Base-by-base conservation (phyloP, 2,888 invertebrate species). In the Eumacrocentrus americanus region DNA sequence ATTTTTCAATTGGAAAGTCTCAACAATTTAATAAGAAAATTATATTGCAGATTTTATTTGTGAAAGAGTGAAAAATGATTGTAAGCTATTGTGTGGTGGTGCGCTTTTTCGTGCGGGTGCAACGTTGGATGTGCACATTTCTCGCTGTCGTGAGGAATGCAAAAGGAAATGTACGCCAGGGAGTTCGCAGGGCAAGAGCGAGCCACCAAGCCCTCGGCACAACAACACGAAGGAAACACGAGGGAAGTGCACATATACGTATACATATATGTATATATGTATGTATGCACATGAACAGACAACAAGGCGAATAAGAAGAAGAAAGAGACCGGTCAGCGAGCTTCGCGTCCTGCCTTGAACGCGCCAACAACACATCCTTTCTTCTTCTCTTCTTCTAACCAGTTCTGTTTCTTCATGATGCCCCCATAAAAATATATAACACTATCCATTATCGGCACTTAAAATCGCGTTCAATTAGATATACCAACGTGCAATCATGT, bases 111-210 rank as follows among this genome's bases (percentile, higher is more conserved):
- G 22, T 46, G 25, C 46, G 23, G 23, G 1, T 12, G 25, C 20
- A 46, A 57, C 55, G 53, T n/a, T n/a, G n/a, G n/a, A 48, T 48
- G 57, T 35, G 71, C 70, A 67, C 70, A 71, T 70, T 64, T 71
- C 71, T 63, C 57, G 66, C 73, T 71, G 74, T 75, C 73, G 72
- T 70, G 64, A 70, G 66, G 77, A 78, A 78, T 78, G 77, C 74
- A 75, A 76, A 77, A 77, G 69, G 68, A 71, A 70, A 60, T 22
- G 62, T 37, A n/a, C 65, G 60, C 60, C 67, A 59, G 63, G 65
- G 72, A 69, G 72, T 76, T 75, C 72, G 72, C 75, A 70, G 75
- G 73, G 74, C 72, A 72, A 70, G n/a, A n/a, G 64, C 22, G 22
- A 52, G 38, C 12, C n/a, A n/a, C n/a, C 51, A 37, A 52, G 29